Evolutionary conservation across 2,113 vertebrate genomes (phyloP), one percentile per base, ranked within the genome.

Genomic region (Albula glossodonta): DNA sequence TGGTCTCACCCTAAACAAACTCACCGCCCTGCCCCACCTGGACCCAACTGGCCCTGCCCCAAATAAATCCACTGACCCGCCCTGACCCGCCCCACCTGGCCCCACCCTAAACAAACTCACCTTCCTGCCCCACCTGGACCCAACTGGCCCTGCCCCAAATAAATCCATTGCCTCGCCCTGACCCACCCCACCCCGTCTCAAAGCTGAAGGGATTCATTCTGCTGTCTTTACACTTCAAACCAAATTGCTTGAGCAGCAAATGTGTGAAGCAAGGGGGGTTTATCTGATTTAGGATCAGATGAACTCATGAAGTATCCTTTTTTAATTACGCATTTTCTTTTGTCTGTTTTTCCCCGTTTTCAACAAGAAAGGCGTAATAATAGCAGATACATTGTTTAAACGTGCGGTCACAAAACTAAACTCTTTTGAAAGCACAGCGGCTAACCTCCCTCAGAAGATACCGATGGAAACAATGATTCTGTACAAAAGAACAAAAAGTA

Each of bases 401-500:
- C 51, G 86, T 77, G 88, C 91, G 90, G 89, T 91, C 89, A 83
- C 80, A n/a, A 90, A 81, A 91, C 81, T 41, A 41, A 31, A 86
- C 85, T n/a, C n/a, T 22, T 17, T 86, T 89, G 7, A 89, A 84
- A 89, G 51, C 80, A 77, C 31, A 41, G 60, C 89, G 91, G 87
- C 88, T 90, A 92, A 89, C 81, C 87, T 88, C 31, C 92, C 88
- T 91, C 60, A 90, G 88, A 92, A 50, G 87, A 90, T 91, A 92
- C 89, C 91, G 91, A 94, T 91, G 91, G 92, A 90, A 82, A 88
- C 87, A 41, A 86, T 56, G 52, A 89, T 91, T 93, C 91, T 94
- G 93, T 95, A 93, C 93, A 92, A 93, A 93, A 91, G 86, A 89
- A 10, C 88, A 88, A 93, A 91, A 88, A 89, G 90, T 94, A 92